Evolutionary conservation across 2,113 vertebrate genomes (phyloP), one percentile per base, ranked within the genome.

Genomic region (Enhydra lutris): DNA sequence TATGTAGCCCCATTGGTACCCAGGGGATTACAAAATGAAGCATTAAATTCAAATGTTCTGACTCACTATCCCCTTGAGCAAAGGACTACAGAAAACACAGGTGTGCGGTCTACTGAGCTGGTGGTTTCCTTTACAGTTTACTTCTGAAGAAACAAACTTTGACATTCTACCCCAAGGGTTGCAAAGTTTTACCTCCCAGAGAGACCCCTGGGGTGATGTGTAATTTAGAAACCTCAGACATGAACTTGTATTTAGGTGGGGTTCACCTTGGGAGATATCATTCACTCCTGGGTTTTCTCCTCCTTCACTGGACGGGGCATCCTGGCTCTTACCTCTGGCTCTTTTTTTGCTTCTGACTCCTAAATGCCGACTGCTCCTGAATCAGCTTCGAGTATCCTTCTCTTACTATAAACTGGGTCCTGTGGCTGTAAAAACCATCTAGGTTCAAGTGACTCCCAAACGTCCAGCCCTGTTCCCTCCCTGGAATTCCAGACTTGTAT

Each of bases 41-140:
- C 84, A 0, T 85, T 90, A 84, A 95, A 79, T 95, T 95, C 87
- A 92, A 63, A 93, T n/a, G 89, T 92, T 96, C 84, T 93, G 93
- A 98, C 96, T 98, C 93, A 80, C 52, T 80, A 29, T 52, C 84
- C 97, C 57, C 85, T 82, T 39, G 50, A 93, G 69, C 65, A 67
- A 79, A 92, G 71, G 76, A 94, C 36, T 96, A 94, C 79, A 61
- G 96, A 88, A 95, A 94, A 94, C 95, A 92, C 97, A 98, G 96
- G 96, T 97, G 95, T 95, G 76, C 39, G 0, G 80, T 96, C 87
- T 74, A 82, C 45, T 17, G 55, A 91, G n/a, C 42, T 74, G 59
- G 12, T 82, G 91, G 82, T 93, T 97, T 95, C 78, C 83, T 87
- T 95, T 76, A 69, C 73, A 76, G 52, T 95, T 79, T 74, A 67